Conservation (phyloP, 2,113 vertebrate genomes). For the Campylomormyrus numenius region DNA sequence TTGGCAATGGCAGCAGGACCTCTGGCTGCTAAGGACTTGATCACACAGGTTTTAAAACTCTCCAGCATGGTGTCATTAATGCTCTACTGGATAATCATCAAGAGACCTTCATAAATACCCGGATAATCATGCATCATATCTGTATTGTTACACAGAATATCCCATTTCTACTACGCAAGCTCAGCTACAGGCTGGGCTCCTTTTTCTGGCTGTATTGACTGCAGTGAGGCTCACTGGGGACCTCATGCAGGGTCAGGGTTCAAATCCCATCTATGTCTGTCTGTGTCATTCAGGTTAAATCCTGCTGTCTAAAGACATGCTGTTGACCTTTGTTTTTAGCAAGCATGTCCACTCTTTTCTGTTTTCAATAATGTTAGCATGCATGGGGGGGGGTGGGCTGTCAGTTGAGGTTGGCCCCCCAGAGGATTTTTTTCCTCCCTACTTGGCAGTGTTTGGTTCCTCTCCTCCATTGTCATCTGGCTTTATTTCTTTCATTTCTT, state of each 20-base stretch:
- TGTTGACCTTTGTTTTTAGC: neutral
- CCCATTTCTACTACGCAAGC: neutral
- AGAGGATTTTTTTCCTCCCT: no score
- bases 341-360: no score
- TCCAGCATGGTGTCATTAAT: constrained; percentile 4
- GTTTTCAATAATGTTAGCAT: no score
- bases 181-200: neutral
- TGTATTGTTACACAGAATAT: neutral
- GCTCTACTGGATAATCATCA: neutral
- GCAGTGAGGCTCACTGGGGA: neutral
- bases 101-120: neutral
- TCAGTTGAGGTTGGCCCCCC: no score
- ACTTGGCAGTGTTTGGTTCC: no score
- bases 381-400: no score
- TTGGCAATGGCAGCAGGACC: neutral
- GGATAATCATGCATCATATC: neutral
- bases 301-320: neutral
- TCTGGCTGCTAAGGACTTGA: neutral
- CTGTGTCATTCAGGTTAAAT: neutral
- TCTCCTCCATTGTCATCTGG: no score
- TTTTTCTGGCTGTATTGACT: neutral
- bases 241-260: neutral
- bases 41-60: neutral
- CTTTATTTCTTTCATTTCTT: no score
- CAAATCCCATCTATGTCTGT: neutral